A percentile compares a stretch with the other conserved stretches of the same genome.
Conservation (phyloP, 2,113 vertebrate genomes). For the Myodes glareolus region DNA sequence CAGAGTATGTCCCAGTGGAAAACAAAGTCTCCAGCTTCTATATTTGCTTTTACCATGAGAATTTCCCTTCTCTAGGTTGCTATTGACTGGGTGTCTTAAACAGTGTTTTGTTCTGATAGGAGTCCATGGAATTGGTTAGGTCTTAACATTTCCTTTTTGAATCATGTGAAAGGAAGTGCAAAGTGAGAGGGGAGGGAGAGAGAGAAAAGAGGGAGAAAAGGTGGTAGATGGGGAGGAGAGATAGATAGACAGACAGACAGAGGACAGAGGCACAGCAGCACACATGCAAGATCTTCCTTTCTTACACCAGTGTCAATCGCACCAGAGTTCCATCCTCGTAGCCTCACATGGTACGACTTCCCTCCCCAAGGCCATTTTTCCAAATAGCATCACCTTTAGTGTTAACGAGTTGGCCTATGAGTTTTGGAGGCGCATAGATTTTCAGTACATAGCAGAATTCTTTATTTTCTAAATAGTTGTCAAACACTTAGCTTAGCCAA, state of each 20-base stretch:
- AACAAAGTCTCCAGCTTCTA: not conserved
- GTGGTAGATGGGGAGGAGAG: not conserved
- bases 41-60: not conserved
- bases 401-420: not conserved
- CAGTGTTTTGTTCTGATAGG: not conserved
- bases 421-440: not conserved
- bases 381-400: not conserved
- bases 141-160: not conserved
- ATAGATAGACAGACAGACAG: not conserved
- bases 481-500: not conserved
- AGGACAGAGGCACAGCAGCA: not conserved
- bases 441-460: not conserved
- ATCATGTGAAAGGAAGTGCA: not conserved
- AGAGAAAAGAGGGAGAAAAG: not conserved
- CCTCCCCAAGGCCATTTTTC: not conserved
- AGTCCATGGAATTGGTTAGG: not conserved
- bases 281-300: not conserved
- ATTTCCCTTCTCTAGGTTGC: not conserved
- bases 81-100: not conserved
- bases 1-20: not conserved
- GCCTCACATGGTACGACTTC: not conserved
- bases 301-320: not conserved
- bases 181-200: not conserved
- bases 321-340: not conserved
- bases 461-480: constrained; percentile 5